Evolutionary conservation across 2,888 invertebrate species (phyloP).

Genomic region (Lycaena phlaeas): DNA sequence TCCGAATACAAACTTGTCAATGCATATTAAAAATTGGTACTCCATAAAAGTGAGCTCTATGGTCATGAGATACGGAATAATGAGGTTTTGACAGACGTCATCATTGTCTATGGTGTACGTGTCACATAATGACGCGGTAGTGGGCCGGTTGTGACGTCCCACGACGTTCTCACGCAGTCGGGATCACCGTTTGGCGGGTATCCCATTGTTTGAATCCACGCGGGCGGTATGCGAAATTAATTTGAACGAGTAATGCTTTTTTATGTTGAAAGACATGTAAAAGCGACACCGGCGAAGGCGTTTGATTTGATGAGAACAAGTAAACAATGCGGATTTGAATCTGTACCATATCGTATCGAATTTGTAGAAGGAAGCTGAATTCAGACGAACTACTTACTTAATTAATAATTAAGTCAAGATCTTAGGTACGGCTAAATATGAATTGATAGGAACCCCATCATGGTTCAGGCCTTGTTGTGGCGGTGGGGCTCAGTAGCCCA

Average conservation of each 20-base stretch:
- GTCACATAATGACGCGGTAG: conserved; percentile 23
- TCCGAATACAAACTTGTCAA: neutral
- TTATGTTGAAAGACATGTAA: neutral
- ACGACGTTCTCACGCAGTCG: conserved; percentile 4
- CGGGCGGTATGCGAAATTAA: conserved; percentile 8
- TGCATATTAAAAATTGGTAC: neutral
- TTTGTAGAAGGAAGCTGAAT: too few species aligned
- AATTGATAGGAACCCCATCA: too few species aligned
- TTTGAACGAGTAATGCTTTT: conserved; percentile 6
- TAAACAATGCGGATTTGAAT: neutral
- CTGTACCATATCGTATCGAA: too few species aligned
- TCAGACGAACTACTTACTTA: too few species aligned
- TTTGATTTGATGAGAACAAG: neutral
- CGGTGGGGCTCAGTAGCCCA: too few species aligned
- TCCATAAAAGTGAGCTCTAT: neutral
- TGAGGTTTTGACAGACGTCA: neutral
- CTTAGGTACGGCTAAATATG: too few species aligned
- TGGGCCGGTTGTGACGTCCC: conserved; percentile 15
- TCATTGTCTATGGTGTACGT: conserved; percentile 14
- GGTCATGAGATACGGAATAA: neutral
- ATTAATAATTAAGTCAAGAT: too few species aligned
- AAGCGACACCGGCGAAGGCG: neutral
- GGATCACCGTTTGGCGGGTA: conserved; percentile 6
- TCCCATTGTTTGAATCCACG: conserved; percentile 3
- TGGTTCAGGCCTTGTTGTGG: too few species aligned